A percentile compares a stretch with the other conserved stretches of the same genome.
Evolutionary conservation across 2,113 vertebrate species (phyloP).

Genomic region (Onychorhynchus coronatus): DNA sequence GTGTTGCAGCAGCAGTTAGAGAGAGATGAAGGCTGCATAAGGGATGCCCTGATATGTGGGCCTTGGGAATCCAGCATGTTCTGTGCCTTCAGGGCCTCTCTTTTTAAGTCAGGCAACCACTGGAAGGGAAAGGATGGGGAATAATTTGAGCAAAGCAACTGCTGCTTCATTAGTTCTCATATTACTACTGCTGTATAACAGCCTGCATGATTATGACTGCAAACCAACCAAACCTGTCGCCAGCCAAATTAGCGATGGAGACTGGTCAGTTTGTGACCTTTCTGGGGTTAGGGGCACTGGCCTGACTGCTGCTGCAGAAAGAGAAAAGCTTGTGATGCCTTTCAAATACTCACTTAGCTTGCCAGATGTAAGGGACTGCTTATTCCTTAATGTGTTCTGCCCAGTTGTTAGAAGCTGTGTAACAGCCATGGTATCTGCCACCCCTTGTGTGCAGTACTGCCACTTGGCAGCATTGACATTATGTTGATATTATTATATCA

Average conservation of each 20-base stretch:
- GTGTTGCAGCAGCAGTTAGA: not conserved
- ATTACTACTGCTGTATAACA: not conserved
- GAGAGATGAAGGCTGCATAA: not conserved
- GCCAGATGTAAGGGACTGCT: not conserved
- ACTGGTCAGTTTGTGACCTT: not conserved
- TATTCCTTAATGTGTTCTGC: not conserved
- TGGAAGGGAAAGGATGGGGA: conserved; percentile 1
- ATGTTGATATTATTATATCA: not conserved
- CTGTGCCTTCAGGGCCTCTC: not conserved
- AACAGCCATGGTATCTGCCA: not conserved
- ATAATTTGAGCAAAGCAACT: conserved; percentile 42
- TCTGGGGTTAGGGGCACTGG: not conserved
- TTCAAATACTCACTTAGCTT: not conserved
- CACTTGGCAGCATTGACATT: not conserved
- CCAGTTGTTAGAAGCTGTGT: not conserved
- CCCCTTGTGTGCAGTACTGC: not conserved
- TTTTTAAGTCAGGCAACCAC: conserved; percentile 17
- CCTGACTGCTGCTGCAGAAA: not conserved
- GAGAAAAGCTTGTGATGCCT: not conserved
- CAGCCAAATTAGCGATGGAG: not conserved
- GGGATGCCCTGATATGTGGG: not conserved
- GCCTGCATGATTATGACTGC: not conserved
- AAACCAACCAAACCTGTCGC: not conserved
- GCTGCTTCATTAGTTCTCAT: conserved; percentile 28
- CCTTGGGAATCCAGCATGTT: not conserved